phyloP scores from a whole-genome alignment of 2,888 invertebrate genomes.

The Eupithecia exiguata region DNA sequence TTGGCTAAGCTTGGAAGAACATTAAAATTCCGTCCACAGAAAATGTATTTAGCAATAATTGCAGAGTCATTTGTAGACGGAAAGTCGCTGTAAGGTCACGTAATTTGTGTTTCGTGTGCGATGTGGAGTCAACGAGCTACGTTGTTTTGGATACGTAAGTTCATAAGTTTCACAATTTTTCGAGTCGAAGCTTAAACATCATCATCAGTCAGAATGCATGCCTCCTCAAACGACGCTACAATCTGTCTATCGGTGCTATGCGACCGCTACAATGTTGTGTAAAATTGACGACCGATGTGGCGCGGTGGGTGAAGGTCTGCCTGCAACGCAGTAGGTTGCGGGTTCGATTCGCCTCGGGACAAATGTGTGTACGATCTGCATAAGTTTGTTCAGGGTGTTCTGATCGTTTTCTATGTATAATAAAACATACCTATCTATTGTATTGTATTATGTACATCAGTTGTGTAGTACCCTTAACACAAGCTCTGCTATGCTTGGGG shows the following conservation, averaged over 20 bases:
- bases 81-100: constrained; percentile 39
- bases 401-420: too few species aligned
- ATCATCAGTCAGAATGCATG: neutral
- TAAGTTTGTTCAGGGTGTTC: too few species aligned
- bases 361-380: too few species aligned
- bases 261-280: neutral
- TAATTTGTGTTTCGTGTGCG: constrained; percentile 40
- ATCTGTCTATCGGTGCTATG: neutral
- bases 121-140: constrained; percentile 13
- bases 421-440: too few species aligned
- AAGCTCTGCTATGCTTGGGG: too few species aligned
- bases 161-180: neutral
- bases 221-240: neutral
- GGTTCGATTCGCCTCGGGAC: too few species aligned
- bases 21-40: constrained; percentile 15
- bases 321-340: too few species aligned
- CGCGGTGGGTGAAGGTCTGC: too few species aligned
- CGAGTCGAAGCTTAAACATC: neutral
- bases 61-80: constrained; percentile 36
- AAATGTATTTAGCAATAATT: constrained; percentile 29
- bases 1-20: neutral
- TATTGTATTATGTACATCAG: too few species aligned
- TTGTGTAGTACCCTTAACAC: too few species aligned
- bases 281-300: too few species aligned
- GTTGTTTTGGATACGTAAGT: constrained; percentile 21